phyloP scores from a whole-genome alignment of 2,113 vertebrate genomes.

The Hiodon tergisus region DNA sequence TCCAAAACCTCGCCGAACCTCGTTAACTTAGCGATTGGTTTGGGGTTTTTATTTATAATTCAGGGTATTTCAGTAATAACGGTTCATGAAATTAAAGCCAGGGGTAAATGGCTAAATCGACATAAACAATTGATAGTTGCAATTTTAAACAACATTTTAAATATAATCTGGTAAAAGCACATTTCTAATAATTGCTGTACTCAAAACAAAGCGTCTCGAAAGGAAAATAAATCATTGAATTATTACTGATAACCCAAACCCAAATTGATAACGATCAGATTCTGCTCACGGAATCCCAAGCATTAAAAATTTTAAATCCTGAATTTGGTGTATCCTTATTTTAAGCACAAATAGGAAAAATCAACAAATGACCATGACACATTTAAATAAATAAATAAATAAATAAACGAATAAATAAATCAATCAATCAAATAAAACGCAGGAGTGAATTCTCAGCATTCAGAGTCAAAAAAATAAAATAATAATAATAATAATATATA shows the following conservation, averaged over 20 bases:
- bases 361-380: slow-evolving; percentile 16
- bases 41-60: too few species aligned
- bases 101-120: not conserved
- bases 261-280: too few species aligned
- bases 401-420: too few species aligned
- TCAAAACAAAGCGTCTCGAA: not conserved
- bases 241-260: too few species aligned
- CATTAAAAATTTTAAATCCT: slow-evolving; percentile 19
- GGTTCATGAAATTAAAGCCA: not conserved
- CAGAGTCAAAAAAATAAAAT: not conserved
- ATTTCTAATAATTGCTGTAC: not conserved
- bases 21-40: too few species aligned
- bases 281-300: too few species aligned
- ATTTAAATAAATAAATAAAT: not conserved
- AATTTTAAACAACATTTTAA: not conserved
- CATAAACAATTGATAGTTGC: not conserved
- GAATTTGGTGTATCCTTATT: slow-evolving; percentile 23
- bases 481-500: not conserved
- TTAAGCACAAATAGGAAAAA: slow-evolving; percentile 19
- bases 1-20: not conserved
- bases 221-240: too few species aligned
- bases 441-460: not conserved
- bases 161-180: not conserved
- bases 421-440: not conserved
- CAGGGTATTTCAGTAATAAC: not conserved